phyloP scores from a whole-genome alignment of 2,888 invertebrate genomes.

The Chloroclysta siterata region DNA sequence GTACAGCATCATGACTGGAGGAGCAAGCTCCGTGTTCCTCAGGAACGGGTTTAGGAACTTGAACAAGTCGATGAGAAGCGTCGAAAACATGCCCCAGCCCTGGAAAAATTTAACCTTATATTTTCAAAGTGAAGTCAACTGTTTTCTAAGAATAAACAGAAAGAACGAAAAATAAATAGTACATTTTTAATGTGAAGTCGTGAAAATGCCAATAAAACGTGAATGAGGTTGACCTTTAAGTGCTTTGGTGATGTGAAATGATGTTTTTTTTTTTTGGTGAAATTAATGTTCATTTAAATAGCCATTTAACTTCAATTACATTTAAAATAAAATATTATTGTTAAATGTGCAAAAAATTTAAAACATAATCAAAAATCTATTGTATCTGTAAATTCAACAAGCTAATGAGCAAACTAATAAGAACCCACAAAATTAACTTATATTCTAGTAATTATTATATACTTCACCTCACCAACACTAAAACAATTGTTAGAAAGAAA shows the following conservation, averaged over 20 bases:
- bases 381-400: background rate
- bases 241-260: slow-evolving; percentile 14
- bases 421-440: background rate
- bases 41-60: slow-evolving; percentile 98
- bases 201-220: slow-evolving; percentile 13
- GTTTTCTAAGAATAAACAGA: slow-evolving; percentile 3
- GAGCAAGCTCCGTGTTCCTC: slow-evolving; percentile 97
- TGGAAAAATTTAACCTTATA: slow-evolving; percentile 51
- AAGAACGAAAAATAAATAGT: slow-evolving; percentile 15
- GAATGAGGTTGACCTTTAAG: slow-evolving; percentile 16
- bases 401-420: background rate
- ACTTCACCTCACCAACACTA: slow-evolving; percentile 13
- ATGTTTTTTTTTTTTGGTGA: background rate
- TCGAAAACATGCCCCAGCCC: slow-evolving; percentile 99
- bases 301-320: too few species aligned
- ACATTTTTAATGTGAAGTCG: slow-evolving; percentile 24
- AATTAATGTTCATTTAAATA: background rate
- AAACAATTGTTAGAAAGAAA: slow-evolving; percentile 10
- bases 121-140: slow-evolving; percentile 3
- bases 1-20: slow-evolving; percentile 96
- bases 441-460: background rate
- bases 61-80: slow-evolving; percentile 97
- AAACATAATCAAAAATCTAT: background rate
- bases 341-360: background rate
- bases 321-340: too few species aligned